Conservation (phyloP, 2,797 vertebrate genomes). For the Delichon dasypus region DNA sequence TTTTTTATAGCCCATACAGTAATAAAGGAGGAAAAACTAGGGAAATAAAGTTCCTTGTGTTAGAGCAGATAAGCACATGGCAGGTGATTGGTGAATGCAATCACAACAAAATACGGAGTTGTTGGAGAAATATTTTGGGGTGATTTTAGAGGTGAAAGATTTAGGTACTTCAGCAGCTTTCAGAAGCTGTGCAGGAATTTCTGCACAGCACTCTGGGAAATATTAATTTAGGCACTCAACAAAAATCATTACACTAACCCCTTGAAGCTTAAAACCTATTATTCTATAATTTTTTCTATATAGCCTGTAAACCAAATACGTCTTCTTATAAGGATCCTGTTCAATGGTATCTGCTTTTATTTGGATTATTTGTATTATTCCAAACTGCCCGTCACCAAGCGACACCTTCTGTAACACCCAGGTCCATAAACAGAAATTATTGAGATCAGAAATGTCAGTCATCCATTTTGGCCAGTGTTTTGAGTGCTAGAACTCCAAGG, state of each 20-base stretch:
- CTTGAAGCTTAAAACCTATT: neutral
- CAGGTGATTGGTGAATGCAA: neutral
- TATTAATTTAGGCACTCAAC: neutral
- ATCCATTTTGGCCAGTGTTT: neutral
- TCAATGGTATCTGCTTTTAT: neutral
- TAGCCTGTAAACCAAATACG: accelerated
- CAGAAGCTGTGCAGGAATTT: neutral
- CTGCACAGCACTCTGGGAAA: neutral
- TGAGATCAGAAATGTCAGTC: neutral
- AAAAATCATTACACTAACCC: neutral
- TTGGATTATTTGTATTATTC: neutral
- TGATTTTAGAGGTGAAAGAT: neutral
- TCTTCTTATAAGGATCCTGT: neutral
- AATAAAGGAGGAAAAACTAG: neutral
- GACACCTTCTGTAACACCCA: neutral
- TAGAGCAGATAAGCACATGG: neutral
- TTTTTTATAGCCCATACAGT: neutral
- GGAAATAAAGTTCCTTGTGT: neutral
- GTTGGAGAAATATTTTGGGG: neutral
- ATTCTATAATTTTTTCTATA: neutral
- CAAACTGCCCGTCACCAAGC: neutral
- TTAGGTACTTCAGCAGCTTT: neutral
- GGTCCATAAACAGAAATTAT: neutral
- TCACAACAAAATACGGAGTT: neutral
- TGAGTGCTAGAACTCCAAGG: neutral